Conservation (phyloP, 2,113 vertebrate species). For the Malurus cyaneus region DNA sequence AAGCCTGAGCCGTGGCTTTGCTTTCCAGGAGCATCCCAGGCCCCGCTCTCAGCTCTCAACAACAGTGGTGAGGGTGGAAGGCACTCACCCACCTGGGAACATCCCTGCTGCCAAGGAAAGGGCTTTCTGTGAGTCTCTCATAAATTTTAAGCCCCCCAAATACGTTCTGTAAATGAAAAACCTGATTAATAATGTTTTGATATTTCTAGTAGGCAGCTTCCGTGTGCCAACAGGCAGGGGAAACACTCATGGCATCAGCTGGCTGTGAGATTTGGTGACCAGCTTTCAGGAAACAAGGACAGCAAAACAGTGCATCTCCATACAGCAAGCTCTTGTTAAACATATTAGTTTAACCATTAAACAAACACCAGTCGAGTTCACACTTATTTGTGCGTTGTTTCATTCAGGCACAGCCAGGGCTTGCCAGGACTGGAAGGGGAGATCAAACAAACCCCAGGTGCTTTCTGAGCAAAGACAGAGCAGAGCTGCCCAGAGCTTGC, state of each 20-base stretch:
- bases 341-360: neutral
- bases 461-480: neutral
- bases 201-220: neutral
- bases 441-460: conserved; percentile 24
- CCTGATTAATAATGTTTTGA: neutral
- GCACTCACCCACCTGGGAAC: neutral
- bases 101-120: neutral
- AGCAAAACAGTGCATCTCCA: neutral
- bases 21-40: neutral
- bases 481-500: neutral
- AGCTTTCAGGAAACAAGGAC: neutral
- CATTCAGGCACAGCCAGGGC: neutral
- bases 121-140: neutral
- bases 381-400: neutral
- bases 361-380: neutral
- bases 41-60: neutral
- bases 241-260: neutral
- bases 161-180: neutral
- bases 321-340: neutral
- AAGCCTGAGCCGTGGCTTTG: neutral
- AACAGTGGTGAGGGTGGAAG: neutral
- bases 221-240: neutral
- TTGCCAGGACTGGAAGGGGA: conserved; percentile 42
- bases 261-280: neutral
- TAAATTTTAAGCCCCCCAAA: neutral